These are phyloP conservation scores for Oscarella lobularis DNA, from an alignment of 37 sponge, comb jelly and placozoan genomes.

Conservation along the genomic window DNA sequence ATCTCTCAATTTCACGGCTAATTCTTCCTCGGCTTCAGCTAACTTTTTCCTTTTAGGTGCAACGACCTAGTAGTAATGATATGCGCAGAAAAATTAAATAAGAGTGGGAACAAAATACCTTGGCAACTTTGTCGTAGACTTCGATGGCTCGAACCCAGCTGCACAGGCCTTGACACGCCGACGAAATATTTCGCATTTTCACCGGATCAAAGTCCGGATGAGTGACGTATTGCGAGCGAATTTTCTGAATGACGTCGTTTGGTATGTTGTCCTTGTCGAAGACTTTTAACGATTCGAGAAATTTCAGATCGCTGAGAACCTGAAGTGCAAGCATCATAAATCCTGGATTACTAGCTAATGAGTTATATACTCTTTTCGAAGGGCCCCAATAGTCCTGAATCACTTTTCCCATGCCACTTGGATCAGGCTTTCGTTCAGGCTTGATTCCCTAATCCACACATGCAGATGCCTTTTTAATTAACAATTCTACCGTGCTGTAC, in stretches of 20 bases:
- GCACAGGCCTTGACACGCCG: slow-evolving; percentile 1
- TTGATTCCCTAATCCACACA: slow-evolving; percentile 28
- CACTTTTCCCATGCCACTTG: slow-evolving; percentile 84
- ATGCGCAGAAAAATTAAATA: background rate
- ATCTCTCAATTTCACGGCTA: background rate
- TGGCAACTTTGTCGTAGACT: background rate
- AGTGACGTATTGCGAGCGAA: slow-evolving; percentile 62
- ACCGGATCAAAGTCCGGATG: slow-evolving; percentile 3
- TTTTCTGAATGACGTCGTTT: slow-evolving; percentile 84
- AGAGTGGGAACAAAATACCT: background rate
- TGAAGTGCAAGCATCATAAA: slow-evolving; percentile 1
- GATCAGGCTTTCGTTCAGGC: slow-evolving; percentile 94
- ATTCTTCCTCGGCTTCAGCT: background rate
- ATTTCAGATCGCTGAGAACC: slow-evolving; percentile 85
- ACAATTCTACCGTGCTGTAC: too few species aligned
- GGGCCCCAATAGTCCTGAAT: slow-evolving; percentile 96
- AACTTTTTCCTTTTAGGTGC: background rate
- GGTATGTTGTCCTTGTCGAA: slow-evolving; percentile 93
- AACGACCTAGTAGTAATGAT: background rate
- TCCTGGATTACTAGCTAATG: too few species aligned
- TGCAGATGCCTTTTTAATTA: too few species aligned
- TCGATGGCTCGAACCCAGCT: background rate
- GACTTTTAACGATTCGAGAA: slow-evolving; percentile 80
- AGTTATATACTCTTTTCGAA: slow-evolving; percentile 50
- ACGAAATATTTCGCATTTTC: background rate